phyloP scores from a whole-genome alignment of 2,113 vertebrate species.

The Cyphomyrus discorhynchus region DNA sequence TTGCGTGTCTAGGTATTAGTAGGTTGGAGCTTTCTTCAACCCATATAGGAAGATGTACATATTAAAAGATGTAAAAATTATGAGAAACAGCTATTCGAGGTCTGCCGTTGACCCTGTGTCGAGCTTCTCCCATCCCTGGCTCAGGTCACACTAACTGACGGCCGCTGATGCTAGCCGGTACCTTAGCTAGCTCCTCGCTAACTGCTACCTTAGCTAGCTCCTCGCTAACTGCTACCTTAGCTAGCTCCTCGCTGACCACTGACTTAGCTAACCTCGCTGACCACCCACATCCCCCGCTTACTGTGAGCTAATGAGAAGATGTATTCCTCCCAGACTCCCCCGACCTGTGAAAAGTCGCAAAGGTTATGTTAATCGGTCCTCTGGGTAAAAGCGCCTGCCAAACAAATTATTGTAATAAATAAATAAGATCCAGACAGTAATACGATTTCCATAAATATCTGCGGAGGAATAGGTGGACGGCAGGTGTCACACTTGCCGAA shows the following conservation, averaged over 20 bases:
- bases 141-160: not conserved
- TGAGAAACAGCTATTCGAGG: not conserved
- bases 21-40: not conserved
- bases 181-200: not conserved
- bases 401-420: slow-evolving; percentile 1
- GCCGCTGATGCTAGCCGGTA: not conserved
- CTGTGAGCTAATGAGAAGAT: not conserved
- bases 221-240: not conserved
- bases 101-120: not conserved
- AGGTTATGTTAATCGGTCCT: not conserved
- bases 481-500: slow-evolving; percentile 5
- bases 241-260: not conserved
- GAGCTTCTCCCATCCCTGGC: not conserved
- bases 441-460: not conserved
- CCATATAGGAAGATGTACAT: not conserved
- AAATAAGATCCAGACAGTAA: not conserved
- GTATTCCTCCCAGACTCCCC: not conserved
- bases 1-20: not conserved
- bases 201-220: not conserved
- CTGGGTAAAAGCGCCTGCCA: not conserved
- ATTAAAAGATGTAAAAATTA: not conserved
- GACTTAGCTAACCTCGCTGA: not conserved
- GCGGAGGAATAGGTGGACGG: too few species aligned
- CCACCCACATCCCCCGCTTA: not conserved
- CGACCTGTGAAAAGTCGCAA: not conserved